phyloP scores from a whole-genome alignment of 2,113 vertebrate genomes.

The Phrynosoma platyrhinos region DNA sequence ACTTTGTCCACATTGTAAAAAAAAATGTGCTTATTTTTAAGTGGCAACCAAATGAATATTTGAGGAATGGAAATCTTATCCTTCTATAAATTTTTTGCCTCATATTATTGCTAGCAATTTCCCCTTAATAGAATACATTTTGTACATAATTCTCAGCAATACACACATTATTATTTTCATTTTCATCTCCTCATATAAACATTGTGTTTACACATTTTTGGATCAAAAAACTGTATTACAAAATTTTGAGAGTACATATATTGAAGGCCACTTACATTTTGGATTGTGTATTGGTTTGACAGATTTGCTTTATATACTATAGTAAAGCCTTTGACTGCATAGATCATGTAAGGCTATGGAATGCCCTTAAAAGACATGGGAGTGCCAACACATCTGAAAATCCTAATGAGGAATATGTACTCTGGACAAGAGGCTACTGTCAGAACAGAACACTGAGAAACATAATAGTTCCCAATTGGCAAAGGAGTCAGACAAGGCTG shows the following conservation, averaged over 20 bases:
- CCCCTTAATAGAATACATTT: not conserved
- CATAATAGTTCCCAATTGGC: too few relatives aligned
- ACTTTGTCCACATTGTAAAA: too few relatives aligned
- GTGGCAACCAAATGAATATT: not conserved
- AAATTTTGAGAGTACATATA: not conserved
- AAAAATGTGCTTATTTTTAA: not conserved
- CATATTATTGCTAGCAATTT: not conserved
- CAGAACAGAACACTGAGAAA: too few relatives aligned
- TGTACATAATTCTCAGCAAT: not conserved
- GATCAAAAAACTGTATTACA: not conserved
- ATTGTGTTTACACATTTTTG: not conserved
- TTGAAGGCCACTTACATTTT: not conserved
- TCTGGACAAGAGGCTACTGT: too few relatives aligned
- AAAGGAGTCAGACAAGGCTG: too few relatives aligned
- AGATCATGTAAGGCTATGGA: too few relatives aligned
- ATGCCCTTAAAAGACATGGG: too few relatives aligned
- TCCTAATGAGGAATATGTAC: too few relatives aligned
- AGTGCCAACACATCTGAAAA: too few relatives aligned
- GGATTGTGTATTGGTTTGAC: not conserved
- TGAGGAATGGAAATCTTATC: not conserved
- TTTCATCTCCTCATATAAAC: not conserved
- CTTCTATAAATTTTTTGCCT: too few relatives aligned
- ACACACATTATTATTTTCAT: not conserved
- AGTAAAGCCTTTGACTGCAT: too few relatives aligned
- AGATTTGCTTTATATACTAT: too few relatives aligned